phyloP scores from a whole-genome alignment of 1,140 invertebrate species.

The Diploscapter pachys region DNA sequence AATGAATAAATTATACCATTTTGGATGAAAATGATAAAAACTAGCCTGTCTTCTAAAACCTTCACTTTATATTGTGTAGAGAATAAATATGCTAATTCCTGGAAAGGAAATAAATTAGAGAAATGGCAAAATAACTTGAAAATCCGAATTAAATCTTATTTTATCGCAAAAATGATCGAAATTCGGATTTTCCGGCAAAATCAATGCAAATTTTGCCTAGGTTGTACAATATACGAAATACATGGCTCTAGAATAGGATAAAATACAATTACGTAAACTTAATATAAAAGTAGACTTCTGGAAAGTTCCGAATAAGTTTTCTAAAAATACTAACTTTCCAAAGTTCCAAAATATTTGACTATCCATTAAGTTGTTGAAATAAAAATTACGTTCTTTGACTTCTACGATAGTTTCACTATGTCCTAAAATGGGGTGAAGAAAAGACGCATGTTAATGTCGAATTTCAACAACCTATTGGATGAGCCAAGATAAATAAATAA shows the following conservation, averaged over 20 bases:
- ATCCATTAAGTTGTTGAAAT: background rate
- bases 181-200: slow-evolving; percentile 86
- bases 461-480: background rate
- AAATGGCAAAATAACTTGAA: background rate
- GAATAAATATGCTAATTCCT: background rate
- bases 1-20: background rate
- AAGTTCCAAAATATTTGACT: background rate
- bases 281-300: slow-evolving; percentile 11
- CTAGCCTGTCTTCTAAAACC: background rate
- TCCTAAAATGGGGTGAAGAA: background rate
- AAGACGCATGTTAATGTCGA: background rate
- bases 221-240: background rate
- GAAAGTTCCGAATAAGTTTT: slow-evolving; percentile 8
- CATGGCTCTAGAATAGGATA: background rate
- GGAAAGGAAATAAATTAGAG: background rate
- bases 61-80: background rate
- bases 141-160: background rate
- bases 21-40: background rate
- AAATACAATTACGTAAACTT: background rate
- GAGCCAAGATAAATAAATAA: background rate
- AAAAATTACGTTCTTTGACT: background rate
- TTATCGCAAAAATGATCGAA: slow-evolving; percentile 79
- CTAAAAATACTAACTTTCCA: slow-evolving; percentile 5
- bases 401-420: background rate
- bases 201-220: slow-evolving; percentile 74